Evolutionary conservation across 2,113 vertebrate species (phyloP).

Genomic region (Microtus pennsylvanicus): DNA sequence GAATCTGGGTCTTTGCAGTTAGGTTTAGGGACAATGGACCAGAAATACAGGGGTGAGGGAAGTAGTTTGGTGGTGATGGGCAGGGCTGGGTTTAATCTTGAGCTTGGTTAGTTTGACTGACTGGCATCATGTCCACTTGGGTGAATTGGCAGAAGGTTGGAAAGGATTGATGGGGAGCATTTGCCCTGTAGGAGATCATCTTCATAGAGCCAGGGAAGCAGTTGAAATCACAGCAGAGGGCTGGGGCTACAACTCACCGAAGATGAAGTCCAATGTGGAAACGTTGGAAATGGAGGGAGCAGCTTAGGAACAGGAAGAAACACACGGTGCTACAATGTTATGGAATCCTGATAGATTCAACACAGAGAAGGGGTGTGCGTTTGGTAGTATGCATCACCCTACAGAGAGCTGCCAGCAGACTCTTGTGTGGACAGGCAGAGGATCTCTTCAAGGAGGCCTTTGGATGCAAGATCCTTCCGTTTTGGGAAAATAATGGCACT

Average conservation of each 20-base stretch:
- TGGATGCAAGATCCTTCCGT: not conserved
- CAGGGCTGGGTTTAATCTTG: not conserved
- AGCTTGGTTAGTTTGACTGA: not conserved
- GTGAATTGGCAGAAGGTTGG: not conserved
- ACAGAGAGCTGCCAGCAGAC: not conserved
- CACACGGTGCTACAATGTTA: accelerated
- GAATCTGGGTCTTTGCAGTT: not conserved
- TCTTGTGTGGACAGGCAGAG: not conserved
- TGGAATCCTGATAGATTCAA: not conserved
- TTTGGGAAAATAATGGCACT: not conserved
- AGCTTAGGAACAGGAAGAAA: slow-evolving; percentile 21
- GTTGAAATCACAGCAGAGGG: not conserved
- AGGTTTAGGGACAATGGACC: not conserved
- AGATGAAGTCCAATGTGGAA: not conserved
- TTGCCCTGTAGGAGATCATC: not conserved
- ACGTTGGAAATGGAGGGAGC: not conserved
- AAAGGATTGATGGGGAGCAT: not conserved
- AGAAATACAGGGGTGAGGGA: not conserved
- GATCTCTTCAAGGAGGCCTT: not conserved
- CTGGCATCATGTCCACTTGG: not conserved
- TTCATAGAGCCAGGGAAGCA: not conserved
- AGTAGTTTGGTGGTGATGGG: not conserved
- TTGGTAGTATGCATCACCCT: not conserved
- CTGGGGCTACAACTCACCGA: not conserved
- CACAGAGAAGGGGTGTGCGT: not conserved